Evolutionary conservation across 2,113 vertebrate species (phyloP), one percentile per base, ranked within the genome.

Genomic region (Tamias sibiricus): DNA sequence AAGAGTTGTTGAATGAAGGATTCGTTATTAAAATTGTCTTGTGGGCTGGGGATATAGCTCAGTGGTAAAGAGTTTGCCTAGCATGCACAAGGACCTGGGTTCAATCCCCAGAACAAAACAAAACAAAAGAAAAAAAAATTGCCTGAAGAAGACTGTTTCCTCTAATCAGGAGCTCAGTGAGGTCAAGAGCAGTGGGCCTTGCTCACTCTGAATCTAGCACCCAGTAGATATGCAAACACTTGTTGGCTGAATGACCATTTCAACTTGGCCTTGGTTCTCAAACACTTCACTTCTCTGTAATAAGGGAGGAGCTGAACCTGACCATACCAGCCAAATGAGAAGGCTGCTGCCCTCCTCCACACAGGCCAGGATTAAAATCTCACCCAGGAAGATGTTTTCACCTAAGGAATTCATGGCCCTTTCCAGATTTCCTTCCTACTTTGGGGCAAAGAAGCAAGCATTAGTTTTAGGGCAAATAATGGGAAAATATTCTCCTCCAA

Each of bases 181-280:
- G 6, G 35, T 68, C 66, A 83, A 91, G 19, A 95, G 30, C 68
- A 54, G 8, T 19, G 20, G 40, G 52, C 57, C 28, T 47, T 84
- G 47, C 62, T 93, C 8, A 24, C 42, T 83, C 74, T 59, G 42
- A 89, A 72, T 52, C 6, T 20, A 72, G 37, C 24, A 68, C 24
- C 42, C 47, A 76, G 90, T 0, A 76, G 35, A 64, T 72, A 37
- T 35, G 71, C 81, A 40, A 69, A 77, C 4, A 19, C 40, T 28
- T 68, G 71, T 64, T 81, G 85, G 28, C 49, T 9, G 20, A 76
- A 88, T 37, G n/a, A 62, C 52, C 59, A 54, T 40, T 72, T 88
- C 87, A 82, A 4, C 17, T 79, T 89, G 94, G 62, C 62, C 42
- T 89, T 93, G 54, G 47, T 28, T 77, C 91, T 93, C 84, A 83